Percentiles rank a stretch among this genome's conserved stretches.
These are phyloP conservation scores for Podotricha telesiphe DNA, from an alignment of 2,888 invertebrate genomes.

Conservation along the genomic window DNA sequence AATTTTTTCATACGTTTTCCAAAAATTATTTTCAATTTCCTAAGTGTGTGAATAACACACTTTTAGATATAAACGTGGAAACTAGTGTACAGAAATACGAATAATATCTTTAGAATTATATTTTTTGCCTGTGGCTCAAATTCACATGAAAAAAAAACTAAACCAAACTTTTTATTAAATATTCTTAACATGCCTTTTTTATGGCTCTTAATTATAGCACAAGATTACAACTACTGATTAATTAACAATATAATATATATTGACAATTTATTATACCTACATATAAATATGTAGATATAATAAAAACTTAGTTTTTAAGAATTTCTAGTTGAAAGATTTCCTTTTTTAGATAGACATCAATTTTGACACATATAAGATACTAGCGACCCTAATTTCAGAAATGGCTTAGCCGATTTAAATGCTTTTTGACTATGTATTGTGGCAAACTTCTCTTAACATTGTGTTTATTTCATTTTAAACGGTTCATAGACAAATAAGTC, in stretches of 20 bases:
- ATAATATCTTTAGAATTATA: not conserved
- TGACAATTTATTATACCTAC: too few relatives aligned
- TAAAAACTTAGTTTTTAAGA: not conserved
- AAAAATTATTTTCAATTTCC: too few relatives aligned
- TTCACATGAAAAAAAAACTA: not conserved
- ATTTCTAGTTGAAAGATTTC: not conserved
- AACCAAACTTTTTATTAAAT: not conserved
- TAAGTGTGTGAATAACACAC: too few relatives aligned
- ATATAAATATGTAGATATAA: not conserved
- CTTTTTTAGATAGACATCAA: not conserved
- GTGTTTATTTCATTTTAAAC: too few relatives aligned
- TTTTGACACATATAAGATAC: conserved; percentile 1
- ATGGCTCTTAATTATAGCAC: not conserved
- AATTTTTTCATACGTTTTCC: too few relatives aligned
- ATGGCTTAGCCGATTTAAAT: too few relatives aligned
- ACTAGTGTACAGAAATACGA: too few relatives aligned
- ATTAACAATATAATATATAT: not conserved
- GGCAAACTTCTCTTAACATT: too few relatives aligned
- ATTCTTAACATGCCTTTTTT: not conserved
- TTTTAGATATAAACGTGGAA: too few relatives aligned
- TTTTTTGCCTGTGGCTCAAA: not conserved
- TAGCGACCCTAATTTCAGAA: too few relatives aligned
- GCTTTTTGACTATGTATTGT: too few relatives aligned
- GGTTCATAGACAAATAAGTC: too few relatives aligned
- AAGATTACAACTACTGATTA: not conserved